Percentiles rank a stretch among this genome's conserved stretches.
Evolutionary conservation across 2,113 vertebrate genomes (phyloP).

Genomic region (Butorides virescens): DNA sequence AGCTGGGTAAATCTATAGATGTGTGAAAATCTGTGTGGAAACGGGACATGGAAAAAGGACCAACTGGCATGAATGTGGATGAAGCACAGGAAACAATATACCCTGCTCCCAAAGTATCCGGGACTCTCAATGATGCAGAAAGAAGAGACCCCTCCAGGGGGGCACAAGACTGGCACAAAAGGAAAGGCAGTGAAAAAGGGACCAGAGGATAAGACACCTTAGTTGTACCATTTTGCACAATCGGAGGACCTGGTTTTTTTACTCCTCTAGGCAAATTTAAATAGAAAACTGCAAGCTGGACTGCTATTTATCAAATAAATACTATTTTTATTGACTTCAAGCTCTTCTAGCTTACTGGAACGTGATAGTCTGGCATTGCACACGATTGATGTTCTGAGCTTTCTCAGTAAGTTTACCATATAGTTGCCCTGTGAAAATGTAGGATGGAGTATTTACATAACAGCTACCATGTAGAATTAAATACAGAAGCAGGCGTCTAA

Average conservation of each 20-base stretch:
- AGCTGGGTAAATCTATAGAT: not conserved
- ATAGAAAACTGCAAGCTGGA: not conserved
- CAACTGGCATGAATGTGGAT: not conserved
- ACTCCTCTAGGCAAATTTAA: not conserved
- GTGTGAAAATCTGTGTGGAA: not conserved
- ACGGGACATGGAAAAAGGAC: not conserved
- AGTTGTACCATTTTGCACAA: not conserved
- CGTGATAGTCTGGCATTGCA: not conserved
- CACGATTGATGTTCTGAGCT: not conserved
- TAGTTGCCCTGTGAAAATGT: not conserved
- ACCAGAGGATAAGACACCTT: not conserved
- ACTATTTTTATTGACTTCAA: not conserved
- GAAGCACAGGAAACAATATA: not conserved
- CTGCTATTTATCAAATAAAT: not conserved
- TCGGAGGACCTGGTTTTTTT: not conserved
- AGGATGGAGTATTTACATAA: not conserved
- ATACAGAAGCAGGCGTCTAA: not conserved
- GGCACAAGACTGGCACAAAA: not conserved
- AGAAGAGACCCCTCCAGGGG: not conserved
- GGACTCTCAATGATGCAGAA: not conserved
- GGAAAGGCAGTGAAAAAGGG: not conserved
- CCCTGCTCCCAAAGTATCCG: not conserved
- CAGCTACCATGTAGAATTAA: not conserved
- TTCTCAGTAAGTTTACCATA: not conserved
- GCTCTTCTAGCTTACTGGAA: not conserved